Evolutionary conservation across 2,888 invertebrate genomes (phyloP), one percentile per base, ranked within the genome.

Genomic region (Tenthredo amoena): DNA sequence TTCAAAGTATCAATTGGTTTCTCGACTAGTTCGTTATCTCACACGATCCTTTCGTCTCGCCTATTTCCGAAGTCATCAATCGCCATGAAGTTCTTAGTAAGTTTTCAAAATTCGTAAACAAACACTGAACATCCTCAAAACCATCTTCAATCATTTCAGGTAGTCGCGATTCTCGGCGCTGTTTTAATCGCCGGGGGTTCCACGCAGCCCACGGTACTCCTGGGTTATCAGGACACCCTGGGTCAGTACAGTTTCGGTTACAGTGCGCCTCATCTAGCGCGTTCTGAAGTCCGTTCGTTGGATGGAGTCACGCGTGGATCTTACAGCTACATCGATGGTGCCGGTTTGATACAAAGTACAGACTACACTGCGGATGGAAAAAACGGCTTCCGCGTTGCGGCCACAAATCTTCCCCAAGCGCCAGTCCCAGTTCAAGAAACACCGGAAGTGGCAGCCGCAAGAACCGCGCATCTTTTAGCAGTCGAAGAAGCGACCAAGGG

Each of bases 201-300:
- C 1, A 88, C 89, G 1, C 87, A 86, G 50, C 89, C 90, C 43
- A 71, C 88, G 2, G 50, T 90, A 4, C 86, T 90, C 26, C 88
- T 92, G 5, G 91, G 90, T 12, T 93, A 93, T 85, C 93, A 94
- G 87, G 94, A 94, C 88, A 94, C 93, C 86, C 88, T 91, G 34
- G 94, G 94, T 3, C 94, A 93, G 86, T 94, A 94, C 89, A 93
- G 92, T 82, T 94, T 94, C 87, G 94, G 94, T 9, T 94, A 94
- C 87, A 93, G 92, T 68, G 89, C 89, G 0, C 92, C 91, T 4
- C 88, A 87, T 18, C 92, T 92, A 0, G 92, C 92, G 6, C 90
- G 92, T 50, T 92, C 92, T 37, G 94, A 94, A 87, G 88, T 92
- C 68, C 91, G 93, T 86, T 91, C 92, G 18, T 88, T 90, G 65